Evolutionary conservation across 2,113 vertebrate genomes (phyloP).

Genomic region (Gymnarchus niloticus): DNA sequence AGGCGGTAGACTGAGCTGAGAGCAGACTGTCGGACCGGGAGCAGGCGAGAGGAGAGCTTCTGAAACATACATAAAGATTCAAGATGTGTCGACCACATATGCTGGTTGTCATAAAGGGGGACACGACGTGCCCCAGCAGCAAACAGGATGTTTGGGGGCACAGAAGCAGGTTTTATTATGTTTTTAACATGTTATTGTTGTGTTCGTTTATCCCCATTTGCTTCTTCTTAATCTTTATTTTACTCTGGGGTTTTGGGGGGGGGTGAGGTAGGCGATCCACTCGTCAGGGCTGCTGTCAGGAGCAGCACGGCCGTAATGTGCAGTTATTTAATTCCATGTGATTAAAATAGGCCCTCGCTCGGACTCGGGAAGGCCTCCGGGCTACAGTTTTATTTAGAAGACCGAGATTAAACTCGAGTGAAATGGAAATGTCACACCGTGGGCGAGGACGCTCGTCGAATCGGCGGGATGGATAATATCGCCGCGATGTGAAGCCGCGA

Average conservation of each 20-base stretch:
- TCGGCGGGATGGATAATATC: conserved; percentile 61
- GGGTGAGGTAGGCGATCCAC: conserved; percentile 55
- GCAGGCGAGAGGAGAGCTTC: not conserved
- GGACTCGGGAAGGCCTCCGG: conserved; percentile 55
- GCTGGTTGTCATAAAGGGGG: not conserved
- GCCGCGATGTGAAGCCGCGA: conserved; percentile 64
- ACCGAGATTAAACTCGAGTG: conserved; percentile 64
- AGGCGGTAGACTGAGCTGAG: too few species aligned
- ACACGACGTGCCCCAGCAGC: not conserved
- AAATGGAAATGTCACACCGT: conserved; percentile 69
- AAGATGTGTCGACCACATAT: too few species aligned
- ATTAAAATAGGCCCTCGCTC: conserved; percentile 68
- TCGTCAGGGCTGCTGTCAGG: conserved; percentile 67
- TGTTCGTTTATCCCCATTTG: conserved; percentile 22
- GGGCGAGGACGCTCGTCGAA: conserved; percentile 57
- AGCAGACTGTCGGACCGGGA: not conserved
- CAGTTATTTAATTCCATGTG: conserved; percentile 72
- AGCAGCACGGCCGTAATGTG: conserved; percentile 59
- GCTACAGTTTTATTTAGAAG: conserved; percentile 64
- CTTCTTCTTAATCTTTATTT: conserved; percentile 53
- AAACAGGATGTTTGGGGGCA: not conserved
- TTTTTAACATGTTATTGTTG: not conserved
- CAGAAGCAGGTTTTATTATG: not conserved
- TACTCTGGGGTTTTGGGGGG: conserved; percentile 45
- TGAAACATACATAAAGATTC: not conserved